A percentile compares a stretch with the other conserved stretches of the same genome.
Conservation (phyloP, 2,888 invertebrate genomes). For the Cephonodes hylas region DNA sequence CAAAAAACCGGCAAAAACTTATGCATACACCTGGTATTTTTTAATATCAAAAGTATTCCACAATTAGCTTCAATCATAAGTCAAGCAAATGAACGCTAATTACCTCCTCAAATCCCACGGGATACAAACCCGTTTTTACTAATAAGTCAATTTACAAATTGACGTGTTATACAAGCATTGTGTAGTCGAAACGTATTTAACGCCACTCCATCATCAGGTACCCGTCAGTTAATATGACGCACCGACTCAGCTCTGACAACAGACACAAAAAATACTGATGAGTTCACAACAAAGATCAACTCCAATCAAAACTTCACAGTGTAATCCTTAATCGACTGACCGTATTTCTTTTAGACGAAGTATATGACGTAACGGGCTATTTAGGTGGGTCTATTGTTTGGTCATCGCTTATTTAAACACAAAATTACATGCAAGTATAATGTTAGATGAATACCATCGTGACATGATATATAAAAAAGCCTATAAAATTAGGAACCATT, state of each 20-base stretch:
- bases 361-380: conserved; percentile 19
- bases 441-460: no score
- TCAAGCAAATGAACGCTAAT: not conserved
- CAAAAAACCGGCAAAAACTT: no score
- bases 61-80: not conserved
- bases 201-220: conserved; percentile 4
- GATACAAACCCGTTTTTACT: not conserved
- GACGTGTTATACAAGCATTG: conserved; percentile 1
- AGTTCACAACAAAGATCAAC: conserved; percentile 34
- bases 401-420: not conserved
- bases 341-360: conserved; percentile 10
- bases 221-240: conserved; percentile 4
- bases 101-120: not conserved
- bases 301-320: conserved; percentile 23
- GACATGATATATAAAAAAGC: no score
- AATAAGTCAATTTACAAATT: conserved; percentile 5
- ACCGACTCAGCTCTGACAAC: conserved; percentile 26
- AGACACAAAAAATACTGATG: conserved; percentile 41
- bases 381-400: not conserved
- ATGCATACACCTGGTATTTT: no score
- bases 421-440: no score
- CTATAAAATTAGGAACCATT: no score
- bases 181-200: not conserved
- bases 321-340: conserved; percentile 25
- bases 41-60: not conserved